Evolutionary conservation across 2,888 invertebrate species (phyloP), one percentile per base, ranked within the genome.

Genomic region (Campoletis raptor): DNA sequence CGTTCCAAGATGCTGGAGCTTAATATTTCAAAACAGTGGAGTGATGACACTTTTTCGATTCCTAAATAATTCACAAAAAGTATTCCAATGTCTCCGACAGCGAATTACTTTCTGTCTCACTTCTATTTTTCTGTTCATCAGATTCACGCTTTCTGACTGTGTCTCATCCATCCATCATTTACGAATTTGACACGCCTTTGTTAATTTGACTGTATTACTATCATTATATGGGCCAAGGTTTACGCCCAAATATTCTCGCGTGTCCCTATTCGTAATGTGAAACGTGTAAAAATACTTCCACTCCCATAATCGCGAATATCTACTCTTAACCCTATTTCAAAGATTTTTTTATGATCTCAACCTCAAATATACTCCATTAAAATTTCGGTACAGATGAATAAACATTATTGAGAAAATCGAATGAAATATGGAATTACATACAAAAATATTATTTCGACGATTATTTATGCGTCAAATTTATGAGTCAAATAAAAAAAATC

Each of bases 21-120:
- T 88, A 92, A 92, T 91, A 92, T 91, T 92, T 92, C 89, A 91
- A 81, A 77, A 89, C 91, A 91, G 91, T 88, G 74, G 88, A 88
- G 87, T 87, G 88, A 90, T 69, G 81, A 78, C 89, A 90, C 90
- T 89, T 89, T 85, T 66, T 84, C 78, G 81, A 88, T 81, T 81
- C 61, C 76, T 91, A 88, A 91, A 92, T 92, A 90, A 92, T 92
- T 92, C 88, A 91, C 79, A 85, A 86, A 90, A 92, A 90, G 42
- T 70, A 30, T 66, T 67, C 57, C 67, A 83, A 77, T 77, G 61
- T 73, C 67, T 78, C 78, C 78, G 89, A 89, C 88, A 89, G 88
- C 83, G 48, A 70, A 76, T 74, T 30, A 7, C 70, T 70, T 74
- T 79, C 76, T 72, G 57, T 48, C 45, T 67, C 76, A 48, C 66